These are phyloP conservation scores for Platorchestia sp. DNA, from an alignment of 1,140 invertebrate species.

Conservation along the genomic window DNA sequence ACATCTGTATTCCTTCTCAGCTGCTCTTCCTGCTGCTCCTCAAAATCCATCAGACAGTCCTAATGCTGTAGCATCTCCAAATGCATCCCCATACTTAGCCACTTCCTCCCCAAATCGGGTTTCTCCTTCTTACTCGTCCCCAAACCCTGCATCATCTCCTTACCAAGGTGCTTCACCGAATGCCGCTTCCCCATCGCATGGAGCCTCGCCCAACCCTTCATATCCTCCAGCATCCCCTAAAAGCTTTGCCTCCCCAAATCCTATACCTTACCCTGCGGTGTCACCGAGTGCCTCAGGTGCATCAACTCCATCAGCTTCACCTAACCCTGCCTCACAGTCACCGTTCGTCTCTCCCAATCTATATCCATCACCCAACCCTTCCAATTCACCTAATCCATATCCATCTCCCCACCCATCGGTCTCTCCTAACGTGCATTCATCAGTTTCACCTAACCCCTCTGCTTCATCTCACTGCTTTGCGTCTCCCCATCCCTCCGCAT, in stretches of 20 bases:
- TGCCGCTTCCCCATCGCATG: no score
- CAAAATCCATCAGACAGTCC: not conserved
- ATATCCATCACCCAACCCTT: not conserved
- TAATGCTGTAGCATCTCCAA: not conserved
- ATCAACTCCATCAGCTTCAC: not conserved
- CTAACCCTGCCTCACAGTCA: not conserved
- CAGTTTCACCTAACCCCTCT: not conserved
- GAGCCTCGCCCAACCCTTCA: not conserved
- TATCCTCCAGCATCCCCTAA: not conserved
- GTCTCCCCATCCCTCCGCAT: not conserved
- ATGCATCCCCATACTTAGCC: not conserved
- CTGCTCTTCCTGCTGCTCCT: not conserved
- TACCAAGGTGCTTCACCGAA: not conserved
- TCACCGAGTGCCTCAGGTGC: not conserved
- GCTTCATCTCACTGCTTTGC: not conserved
- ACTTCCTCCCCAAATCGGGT: no score
- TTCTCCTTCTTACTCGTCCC: constrained; percentile 19
- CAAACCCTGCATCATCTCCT: not conserved
- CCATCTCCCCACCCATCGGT: constrained; percentile 16
- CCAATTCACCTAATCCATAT: not conserved
- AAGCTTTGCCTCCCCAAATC: not conserved
- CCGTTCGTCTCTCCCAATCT: not conserved
- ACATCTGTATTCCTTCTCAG: not conserved
- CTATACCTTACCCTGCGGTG: not conserved
- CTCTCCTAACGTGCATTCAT: not conserved